Conservation (phyloP, 2,113 vertebrate genomes). For the Nothoprocta perdicaria region DNA sequence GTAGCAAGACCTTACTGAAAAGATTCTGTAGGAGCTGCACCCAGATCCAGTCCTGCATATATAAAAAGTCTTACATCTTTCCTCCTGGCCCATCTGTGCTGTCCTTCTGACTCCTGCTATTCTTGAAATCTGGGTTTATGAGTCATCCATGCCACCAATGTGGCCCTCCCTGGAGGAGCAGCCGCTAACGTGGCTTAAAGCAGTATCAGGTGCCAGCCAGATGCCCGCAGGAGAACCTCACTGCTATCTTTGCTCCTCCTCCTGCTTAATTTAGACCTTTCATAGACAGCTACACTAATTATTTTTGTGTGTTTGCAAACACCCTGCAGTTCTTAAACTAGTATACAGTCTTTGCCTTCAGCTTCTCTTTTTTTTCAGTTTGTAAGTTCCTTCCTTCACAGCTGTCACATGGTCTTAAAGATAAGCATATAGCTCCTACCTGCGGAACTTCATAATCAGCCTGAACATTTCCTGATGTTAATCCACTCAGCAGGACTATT, state of each 20-base stretch:
- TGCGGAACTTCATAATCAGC: constrained; percentile 80
- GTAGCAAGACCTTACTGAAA: not conserved
- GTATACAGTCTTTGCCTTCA: not conserved
- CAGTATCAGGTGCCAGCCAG: not conserved
- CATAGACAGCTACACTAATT: not conserved
- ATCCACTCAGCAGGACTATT: constrained; percentile 89
- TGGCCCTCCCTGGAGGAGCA: not conserved
- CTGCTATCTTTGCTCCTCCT: not conserved
- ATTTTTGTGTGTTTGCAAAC: not conserved
- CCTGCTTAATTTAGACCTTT: not conserved
- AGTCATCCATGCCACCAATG: not conserved
- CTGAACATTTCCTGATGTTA: constrained; percentile 83
- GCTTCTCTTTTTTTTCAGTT: not conserved
- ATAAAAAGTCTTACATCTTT: not conserved
- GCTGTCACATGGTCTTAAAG: not conserved
- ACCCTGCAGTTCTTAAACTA: not conserved
- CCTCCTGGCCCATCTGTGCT: not conserved
- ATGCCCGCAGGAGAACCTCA: not conserved
- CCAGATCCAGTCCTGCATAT: not conserved
- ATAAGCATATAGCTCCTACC: constrained; percentile 74
- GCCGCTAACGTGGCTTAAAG: not conserved
- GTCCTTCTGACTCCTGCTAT: not conserved
- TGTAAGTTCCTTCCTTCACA: not conserved
- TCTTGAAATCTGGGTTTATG: not conserved
- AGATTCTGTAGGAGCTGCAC: not conserved